Percentiles rank a stretch among this genome's conserved stretches.
Conservation (phyloP, 1,140 invertebrate species). For the Bombyx mori region DNA sequence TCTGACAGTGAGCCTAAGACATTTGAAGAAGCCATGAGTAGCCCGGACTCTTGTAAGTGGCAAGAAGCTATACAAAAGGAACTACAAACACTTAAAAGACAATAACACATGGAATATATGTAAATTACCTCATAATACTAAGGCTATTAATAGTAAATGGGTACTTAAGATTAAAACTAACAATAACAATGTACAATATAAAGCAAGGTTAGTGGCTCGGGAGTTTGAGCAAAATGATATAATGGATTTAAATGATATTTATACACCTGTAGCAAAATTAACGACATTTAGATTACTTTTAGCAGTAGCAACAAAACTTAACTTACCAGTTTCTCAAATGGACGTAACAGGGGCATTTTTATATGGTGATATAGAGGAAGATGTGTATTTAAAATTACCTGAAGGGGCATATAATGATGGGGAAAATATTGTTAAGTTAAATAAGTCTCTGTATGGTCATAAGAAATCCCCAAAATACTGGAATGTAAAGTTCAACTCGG, state of each 20-base stretch:
- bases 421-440: constrained; percentile 27
- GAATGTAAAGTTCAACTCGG: constrained; percentile 29
- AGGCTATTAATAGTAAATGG: constrained; percentile 30
- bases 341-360: constrained; percentile 32
- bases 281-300: constrained; percentile 30
- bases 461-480: constrained; percentile 30
- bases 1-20: constrained; percentile 9
- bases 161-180: constrained; percentile 30
- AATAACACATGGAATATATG: constrained; percentile 27
- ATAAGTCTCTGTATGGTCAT: constrained; percentile 30
- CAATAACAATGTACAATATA: constrained; percentile 22
- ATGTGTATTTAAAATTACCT: constrained; percentile 21
- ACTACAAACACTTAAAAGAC: constrained; percentile 26
- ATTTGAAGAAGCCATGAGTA: constrained; percentile 28
- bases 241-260: constrained; percentile 24
- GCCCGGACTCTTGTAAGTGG: constrained; percentile 26
- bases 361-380: constrained; percentile 24
- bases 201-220: constrained; percentile 26
- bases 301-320: constrained; percentile 24
- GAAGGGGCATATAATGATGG: constrained; percentile 17
- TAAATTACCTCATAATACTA: constrained; percentile 16
- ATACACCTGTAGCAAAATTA: constrained; percentile 36
- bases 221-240: constrained; percentile 30
- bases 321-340: constrained; percentile 30
- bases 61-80: constrained; percentile 29